Conservation (phyloP, 1,140 invertebrate species). For the Camponotus floridanus region DNA sequence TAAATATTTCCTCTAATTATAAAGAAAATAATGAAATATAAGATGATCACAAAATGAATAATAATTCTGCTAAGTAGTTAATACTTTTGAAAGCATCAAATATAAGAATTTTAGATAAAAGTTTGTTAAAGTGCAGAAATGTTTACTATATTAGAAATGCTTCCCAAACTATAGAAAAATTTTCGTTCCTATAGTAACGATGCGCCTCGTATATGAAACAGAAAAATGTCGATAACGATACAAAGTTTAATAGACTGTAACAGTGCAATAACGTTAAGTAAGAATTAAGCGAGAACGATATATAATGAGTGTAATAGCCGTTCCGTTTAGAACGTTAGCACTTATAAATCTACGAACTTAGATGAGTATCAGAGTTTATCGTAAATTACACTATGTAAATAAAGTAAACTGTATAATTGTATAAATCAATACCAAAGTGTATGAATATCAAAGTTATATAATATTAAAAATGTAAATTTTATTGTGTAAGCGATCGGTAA, state of each 20-base stretch:
- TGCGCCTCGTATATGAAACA: conserved; percentile 35
- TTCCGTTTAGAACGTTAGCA: conserved; percentile 75
- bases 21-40: not conserved
- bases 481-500: conserved; percentile 66
- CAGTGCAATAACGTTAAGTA: conserved; percentile 57
- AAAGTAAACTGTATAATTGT: conserved; percentile 74
- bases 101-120: conserved; percentile 3
- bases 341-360: conserved; percentile 60
- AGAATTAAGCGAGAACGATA: conserved; percentile 62
- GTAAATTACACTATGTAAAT: conserved; percentile 64
- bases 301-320: conserved; percentile 83
- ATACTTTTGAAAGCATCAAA: not conserved
- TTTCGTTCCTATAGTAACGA: conserved; percentile 50
- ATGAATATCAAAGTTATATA: conserved; percentile 78
- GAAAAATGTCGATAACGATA: conserved; percentile 9
- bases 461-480: conserved; percentile 79
- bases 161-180: conserved; percentile 26
- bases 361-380: conserved; percentile 49
- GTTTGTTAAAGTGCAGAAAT: conserved; percentile 34
- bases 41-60: not conserved
- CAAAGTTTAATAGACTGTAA: conserved; percentile 38
- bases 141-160: conserved; percentile 26
- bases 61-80: conserved; percentile 10
- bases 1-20: conserved; percentile 14
- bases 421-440: conserved; percentile 83